A percentile compares a stretch with the other conserved stretches of the same genome.
These are phyloP conservation scores for Drosophila prolongata DNA, from an alignment of 2,888 invertebrate genomes.

Conservation along the genomic window DNA sequence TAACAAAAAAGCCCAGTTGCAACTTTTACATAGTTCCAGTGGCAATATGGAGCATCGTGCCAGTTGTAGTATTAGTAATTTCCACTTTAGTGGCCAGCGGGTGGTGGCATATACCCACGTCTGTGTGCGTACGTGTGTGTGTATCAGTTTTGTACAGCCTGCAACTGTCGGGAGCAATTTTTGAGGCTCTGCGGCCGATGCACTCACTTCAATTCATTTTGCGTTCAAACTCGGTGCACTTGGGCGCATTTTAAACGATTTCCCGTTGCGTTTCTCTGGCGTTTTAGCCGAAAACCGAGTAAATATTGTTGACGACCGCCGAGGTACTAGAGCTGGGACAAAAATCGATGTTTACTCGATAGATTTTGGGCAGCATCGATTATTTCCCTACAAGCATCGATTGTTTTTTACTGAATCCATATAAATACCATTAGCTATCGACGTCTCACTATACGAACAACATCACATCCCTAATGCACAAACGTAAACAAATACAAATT, in stretches of 20 bases:
- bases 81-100: slow-evolving; percentile 27
- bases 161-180: slow-evolving; percentile 51
- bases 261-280: slow-evolving; percentile 42
- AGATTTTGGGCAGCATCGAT: too few species aligned
- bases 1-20: neutral
- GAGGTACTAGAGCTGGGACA: neutral
- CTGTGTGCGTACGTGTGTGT: slow-evolving; percentile 4
- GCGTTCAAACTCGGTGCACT: slow-evolving; percentile 59
- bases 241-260: slow-evolving; percentile 60
- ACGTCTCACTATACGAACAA: too few species aligned
- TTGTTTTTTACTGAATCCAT: too few species aligned
- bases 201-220: slow-evolving; percentile 75
- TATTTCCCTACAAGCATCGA: too few species aligned
- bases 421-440: too few species aligned
- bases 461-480: too few species aligned
- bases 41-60: slow-evolving; percentile 24
- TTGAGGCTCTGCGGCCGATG: slow-evolving; percentile 46
- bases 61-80: slow-evolving; percentile 35
- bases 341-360: too few species aligned
- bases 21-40: slow-evolving; percentile 1
- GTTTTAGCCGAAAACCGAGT: slow-evolving; percentile 62
- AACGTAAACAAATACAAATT: too few species aligned
- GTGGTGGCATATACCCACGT: slow-evolving; percentile 38
- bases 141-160: slow-evolving; percentile 66
- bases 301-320: slow-evolving; percentile 54